Evolutionary conservation across 2,888 invertebrate species (phyloP).

Genomic region (Pinctada fucata): DNA sequence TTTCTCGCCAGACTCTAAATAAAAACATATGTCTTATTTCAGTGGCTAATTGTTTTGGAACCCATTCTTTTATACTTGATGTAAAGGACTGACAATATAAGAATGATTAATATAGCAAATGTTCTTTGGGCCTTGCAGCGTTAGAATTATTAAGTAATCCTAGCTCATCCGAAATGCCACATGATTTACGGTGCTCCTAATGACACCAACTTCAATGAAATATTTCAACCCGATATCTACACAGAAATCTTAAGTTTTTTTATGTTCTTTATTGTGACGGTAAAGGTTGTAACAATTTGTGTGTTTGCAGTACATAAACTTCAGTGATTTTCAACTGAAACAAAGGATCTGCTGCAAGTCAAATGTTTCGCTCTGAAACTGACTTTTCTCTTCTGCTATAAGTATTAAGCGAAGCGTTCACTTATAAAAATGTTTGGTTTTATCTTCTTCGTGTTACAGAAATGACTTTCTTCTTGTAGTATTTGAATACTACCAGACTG

Average conservation of each 20-base stretch:
- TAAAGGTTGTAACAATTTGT: too few relatives aligned
- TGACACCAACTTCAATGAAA: neutral
- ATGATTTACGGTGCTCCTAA: neutral
- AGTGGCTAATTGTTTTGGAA: constrained; percentile 28
- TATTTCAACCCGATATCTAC: neutral
- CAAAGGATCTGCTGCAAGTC: too few relatives aligned
- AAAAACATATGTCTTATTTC: constrained; percentile 35
- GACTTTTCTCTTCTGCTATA: too few relatives aligned
- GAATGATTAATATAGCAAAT: constrained; percentile 29
- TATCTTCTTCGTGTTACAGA: too few relatives aligned
- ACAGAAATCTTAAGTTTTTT: neutral
- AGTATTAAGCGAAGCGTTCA: too few relatives aligned
- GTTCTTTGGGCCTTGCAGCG: constrained; percentile 9
- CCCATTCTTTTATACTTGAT: constrained; percentile 7
- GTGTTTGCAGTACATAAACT: too few relatives aligned
- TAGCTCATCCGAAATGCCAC: constrained; percentile 1
- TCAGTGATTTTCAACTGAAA: too few relatives aligned
- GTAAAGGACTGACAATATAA: constrained; percentile 15
- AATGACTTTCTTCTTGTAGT: too few relatives aligned
- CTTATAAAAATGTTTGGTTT: too few relatives aligned
- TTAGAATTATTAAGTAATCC: constrained; percentile 20
- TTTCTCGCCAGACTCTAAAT: constrained; percentile 9
- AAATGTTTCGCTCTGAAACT: too few relatives aligned
- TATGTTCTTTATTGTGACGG: neutral
- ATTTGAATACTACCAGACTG: too few relatives aligned